Evolutionary conservation across 2,888 invertebrate genomes (phyloP), one percentile per base, ranked within the genome.

Genomic region (Acleris emargana): DNA sequence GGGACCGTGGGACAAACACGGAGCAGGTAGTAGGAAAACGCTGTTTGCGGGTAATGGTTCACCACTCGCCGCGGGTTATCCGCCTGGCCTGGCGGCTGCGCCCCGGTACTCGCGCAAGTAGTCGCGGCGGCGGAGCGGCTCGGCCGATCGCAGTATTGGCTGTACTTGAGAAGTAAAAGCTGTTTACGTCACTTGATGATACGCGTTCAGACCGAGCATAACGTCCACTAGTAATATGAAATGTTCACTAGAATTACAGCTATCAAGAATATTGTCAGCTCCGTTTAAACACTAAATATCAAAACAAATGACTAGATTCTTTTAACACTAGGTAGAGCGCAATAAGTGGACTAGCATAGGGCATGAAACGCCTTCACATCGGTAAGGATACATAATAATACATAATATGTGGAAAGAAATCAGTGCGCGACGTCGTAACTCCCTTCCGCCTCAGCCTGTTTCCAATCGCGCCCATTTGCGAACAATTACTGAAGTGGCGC

Each of bases 401-500:
- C 13, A 38, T 9, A 38, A 25, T 1, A 38, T 38, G 13, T 4
- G 1, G 13, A 38, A 38, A 38, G 9, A 49, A 49, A 49, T 49
- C 9, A 3, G 3, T 49, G 5, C 49, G 45, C 2, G 45, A 13
- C 32, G 45, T 20, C 17, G 11, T 28, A 11, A 50, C 17, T 3
- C 17, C 16, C 20, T 32, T 42, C 20, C 5, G 20, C 42, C 54
- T 52, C 59, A 43, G 38, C 20, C 43, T 50, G 52, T 38, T 52
- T 45, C n/a, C 54, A 49, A 59, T 59, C 57, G 66, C 22, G 54
- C 55, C 51, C 61, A 62, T 61, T 51, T 49, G 52, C 45, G 57
- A 47, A 61, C 57, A 57, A 66, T 61, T 62, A 66, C 62, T 52
- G 62, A 20, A 62, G 66, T 66, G 66, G 59, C 43, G 59, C 38